Percentiles rank a stretch among this genome's conserved stretches.
Conservation (phyloP, 2,113 vertebrate species). For the Pterocles gutturalis region DNA sequence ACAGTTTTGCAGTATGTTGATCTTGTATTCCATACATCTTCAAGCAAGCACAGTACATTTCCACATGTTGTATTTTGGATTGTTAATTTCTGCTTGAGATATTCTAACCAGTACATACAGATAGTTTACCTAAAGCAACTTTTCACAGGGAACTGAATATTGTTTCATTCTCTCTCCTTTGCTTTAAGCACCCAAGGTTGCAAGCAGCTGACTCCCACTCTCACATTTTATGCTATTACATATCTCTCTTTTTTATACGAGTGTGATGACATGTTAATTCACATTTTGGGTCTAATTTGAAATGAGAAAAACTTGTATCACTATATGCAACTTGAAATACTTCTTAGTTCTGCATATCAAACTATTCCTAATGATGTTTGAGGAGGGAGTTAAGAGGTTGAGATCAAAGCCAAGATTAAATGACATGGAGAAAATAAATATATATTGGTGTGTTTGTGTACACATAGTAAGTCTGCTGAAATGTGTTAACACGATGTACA, state of each 20-base stretch:
- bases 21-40: background rate
- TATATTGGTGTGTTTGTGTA: no score
- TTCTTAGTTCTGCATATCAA: background rate
- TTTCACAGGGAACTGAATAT: accelerated
- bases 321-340: background rate
- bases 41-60: background rate
- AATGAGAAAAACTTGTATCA: background rate
- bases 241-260: background rate
- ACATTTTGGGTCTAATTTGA: background rate
- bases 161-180: background rate
- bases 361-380: background rate
- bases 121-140: background rate
- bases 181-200: background rate
- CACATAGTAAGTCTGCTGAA: background rate
- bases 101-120: background rate
- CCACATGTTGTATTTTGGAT: accelerated
- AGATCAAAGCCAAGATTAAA: background rate
- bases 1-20: background rate
- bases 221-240: background rate
- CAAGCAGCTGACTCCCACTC: background rate
- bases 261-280: background rate
- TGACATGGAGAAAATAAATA: background rate
- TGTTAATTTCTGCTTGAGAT: background rate
- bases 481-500: background rate
- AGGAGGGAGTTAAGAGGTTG: background rate